Base-by-base conservation (phyloP, 2,113 vertebrate genomes). In the Sceloporus tristichus region DNA sequence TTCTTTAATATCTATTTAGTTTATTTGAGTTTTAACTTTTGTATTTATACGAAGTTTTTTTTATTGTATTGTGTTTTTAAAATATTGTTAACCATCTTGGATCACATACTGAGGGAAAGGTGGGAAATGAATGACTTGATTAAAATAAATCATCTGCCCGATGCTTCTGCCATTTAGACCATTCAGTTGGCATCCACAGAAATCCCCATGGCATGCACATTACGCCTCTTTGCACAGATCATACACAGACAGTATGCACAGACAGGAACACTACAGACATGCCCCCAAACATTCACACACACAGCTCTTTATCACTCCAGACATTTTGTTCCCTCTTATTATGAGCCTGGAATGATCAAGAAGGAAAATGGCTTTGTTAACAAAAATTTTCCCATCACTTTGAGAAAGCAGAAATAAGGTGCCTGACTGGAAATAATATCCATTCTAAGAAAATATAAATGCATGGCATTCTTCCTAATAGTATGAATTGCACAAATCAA, bases 381-480 rank as follows among this genome's bases (percentile, higher is more conserved):
- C 65, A 34, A 87, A 59, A 87, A 56, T 83, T 4, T 74, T 87
- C 10, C n/a, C n/a, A 85, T 70, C 65, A 66, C 74, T 86, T 86
- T 90, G 27, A 87, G 90, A 91, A 83, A 91, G 85, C 76, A 94
- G 75, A n/a, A 85, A 87, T 53, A 89, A 87, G 92, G 91, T 80
- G 89, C 53, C 38, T 90, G 68, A 74, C 40, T 90, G 66, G 94
- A 95, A 91, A 87, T n/a, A 88, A 91, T 89, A 88, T 93, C 90
- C 29, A 68, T 95, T 95, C 87, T 88, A 92, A 91, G 18, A 88
- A 14, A 19, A 71, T 92, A 88, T 86, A 70, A 86, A 0, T 0
- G 85, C 88, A 92, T 94, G 88, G 92, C 93, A 91, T 94, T 95
- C 89, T 91, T 94, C 80, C 68, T 73, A 95, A 94, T 53, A 85